Evolutionary conservation across 2,797 vertebrate genomes (phyloP).

Genomic region (Anabacerthia variegaticeps): DNA sequence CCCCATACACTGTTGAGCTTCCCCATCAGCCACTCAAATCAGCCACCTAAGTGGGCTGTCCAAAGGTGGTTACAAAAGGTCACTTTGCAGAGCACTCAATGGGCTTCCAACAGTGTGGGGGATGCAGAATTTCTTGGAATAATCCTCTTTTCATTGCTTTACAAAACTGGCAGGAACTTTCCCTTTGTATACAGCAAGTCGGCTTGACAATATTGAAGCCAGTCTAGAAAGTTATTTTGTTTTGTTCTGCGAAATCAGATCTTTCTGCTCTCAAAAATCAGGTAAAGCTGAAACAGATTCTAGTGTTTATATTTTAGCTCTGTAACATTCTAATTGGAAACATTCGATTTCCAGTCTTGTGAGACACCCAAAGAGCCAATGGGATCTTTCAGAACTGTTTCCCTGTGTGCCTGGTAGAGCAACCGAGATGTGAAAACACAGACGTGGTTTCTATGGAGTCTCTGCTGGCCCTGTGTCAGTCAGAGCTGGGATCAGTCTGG

Average conservation of each 20-base stretch:
- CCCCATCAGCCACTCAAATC: no score
- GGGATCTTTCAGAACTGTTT: neutral
- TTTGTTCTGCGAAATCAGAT: conserved; percentile 1
- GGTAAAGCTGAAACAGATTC: neutral
- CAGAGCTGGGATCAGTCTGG: neutral
- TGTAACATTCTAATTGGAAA: neutral
- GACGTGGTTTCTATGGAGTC: neutral
- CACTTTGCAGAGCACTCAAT: neutral
- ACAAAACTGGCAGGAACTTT: neutral
- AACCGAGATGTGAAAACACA: neutral
- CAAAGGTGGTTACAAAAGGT: neutral
- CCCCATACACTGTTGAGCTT: neutral
- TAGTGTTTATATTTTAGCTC: neutral
- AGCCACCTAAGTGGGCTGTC: neutral
- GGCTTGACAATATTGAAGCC: neutral
- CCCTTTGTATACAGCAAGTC: neutral
- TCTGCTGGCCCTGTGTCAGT: neutral
- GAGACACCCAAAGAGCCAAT: neutral
- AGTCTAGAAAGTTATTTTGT: neutral
- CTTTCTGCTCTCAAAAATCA: neutral
- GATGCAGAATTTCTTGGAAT: neutral
- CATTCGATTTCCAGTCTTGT: neutral
- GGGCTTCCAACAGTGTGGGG: neutral
- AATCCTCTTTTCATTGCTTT: neutral
- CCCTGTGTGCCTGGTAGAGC: neutral